A percentile compares a stretch with the other conserved stretches of the same genome.
These are phyloP conservation scores for Oreocharis arfaki DNA, from an alignment of 2,113 vertebrate species.

Conservation along the genomic window DNA sequence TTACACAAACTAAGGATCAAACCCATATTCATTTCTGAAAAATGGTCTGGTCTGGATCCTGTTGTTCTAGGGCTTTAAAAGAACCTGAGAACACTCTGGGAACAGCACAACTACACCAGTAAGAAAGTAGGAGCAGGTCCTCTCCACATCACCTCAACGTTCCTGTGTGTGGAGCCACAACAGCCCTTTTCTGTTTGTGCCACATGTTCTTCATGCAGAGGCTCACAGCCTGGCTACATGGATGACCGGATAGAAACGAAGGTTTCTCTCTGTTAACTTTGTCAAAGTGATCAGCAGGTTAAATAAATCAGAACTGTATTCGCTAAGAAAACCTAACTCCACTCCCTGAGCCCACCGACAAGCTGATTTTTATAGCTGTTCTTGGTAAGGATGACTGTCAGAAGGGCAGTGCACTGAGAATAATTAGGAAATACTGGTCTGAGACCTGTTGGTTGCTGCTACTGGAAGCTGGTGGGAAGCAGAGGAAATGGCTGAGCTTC, in stretches of 20 bases:
- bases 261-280: background rate
- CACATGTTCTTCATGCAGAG: background rate
- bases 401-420: background rate
- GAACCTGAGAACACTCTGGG: background rate
- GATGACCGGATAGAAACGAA: background rate
- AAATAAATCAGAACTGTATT: background rate
- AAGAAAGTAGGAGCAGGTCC: background rate
- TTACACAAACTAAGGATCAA: background rate
- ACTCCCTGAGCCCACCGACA: background rate
- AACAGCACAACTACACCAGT: background rate
- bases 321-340: background rate
- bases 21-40: background rate
- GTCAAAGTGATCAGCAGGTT: background rate
- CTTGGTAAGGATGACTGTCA: background rate
- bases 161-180: background rate
- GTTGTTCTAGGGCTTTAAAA: background rate
- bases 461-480: background rate
- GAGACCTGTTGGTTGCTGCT: background rate
- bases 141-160: background rate
- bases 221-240: background rate
- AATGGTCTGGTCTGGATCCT: background rate
- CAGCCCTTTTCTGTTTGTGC: background rate
- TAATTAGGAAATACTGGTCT: background rate
- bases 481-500: background rate
- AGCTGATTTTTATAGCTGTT: background rate